Conservation (phyloP, 2,797 vertebrate species). For the Sebastes vulpes region DNA sequence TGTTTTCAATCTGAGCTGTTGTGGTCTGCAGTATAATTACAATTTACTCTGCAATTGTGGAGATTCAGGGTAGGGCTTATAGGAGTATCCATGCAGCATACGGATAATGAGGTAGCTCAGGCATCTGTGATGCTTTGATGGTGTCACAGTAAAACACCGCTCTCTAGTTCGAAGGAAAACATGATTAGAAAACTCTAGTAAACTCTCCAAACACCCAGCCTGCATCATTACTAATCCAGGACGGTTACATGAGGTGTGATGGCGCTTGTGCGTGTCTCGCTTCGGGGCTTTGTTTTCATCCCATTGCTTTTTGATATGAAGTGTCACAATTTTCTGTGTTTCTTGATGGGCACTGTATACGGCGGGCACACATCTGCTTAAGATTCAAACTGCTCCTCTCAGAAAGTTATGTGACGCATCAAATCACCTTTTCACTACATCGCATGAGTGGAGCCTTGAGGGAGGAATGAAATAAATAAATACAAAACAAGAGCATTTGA, state of each 20-base stretch:
- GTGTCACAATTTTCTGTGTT: constrained; percentile 12
- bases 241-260: constrained; percentile 14
- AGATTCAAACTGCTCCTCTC: constrained; percentile 39
- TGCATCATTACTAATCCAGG: constrained; percentile 50
- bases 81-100: constrained; percentile 26
- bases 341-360: constrained; percentile 27
- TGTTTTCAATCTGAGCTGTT: constrained; percentile 46
- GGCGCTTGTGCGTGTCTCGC: background rate
- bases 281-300: constrained; percentile 3
- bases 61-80: constrained; percentile 30
- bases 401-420: constrained; percentile 48
- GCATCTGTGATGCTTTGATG: constrained; percentile 51
- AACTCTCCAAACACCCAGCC: constrained; percentile 27
- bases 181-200: constrained; percentile 54
- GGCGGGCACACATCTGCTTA: constrained; percentile 27
- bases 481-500: constrained; percentile 65
- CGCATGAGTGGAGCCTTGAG: constrained; percentile 17
- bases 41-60: constrained; percentile 44
- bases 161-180: constrained; percentile 46
- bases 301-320: constrained; percentile 32
- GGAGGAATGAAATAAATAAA: constrained; percentile 63
- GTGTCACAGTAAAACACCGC: constrained; percentile 44
- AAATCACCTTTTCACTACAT: constrained; percentile 55
- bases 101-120: constrained; percentile 59
- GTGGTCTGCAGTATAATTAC: constrained; percentile 46